Base-by-base conservation (phyloP, 1,140 invertebrate species). In the Lasioglossum albipes region DNA sequence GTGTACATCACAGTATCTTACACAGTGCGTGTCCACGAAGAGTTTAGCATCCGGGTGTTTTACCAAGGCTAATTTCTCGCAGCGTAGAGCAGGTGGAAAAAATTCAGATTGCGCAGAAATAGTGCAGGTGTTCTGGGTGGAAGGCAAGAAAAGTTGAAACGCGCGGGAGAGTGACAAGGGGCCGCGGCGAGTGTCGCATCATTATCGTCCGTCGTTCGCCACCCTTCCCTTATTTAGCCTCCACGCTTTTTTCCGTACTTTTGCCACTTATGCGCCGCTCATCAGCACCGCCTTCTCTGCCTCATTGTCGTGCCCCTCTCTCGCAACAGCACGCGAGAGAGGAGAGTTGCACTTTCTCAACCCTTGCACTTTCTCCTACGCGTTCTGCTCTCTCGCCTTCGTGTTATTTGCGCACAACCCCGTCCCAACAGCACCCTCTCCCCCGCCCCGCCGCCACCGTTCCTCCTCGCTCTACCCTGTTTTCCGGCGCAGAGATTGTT, bases 301-400 rank as follows among this genome's bases (percentile, higher is more conserved):
- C n/a, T n/a, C n/a, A 22, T 59, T 20, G 64, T n/a, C 42, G 36
- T 18, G 31, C 13, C 36, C 2, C n/a, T 59, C n/a, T 16, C 42
- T 27, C n/a, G 12, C 13, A 0, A 12, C 0, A 10, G 7, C 9
- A 18, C 12, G 13, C 22, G 4, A 16, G 16, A 52, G 49, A 52
- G 49, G 16, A 18, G 13, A 18, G 16, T 74, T 3, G 5, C 36
- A 36, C 36, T 36, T 36, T 36, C 36, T 36, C 36, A 70, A 66
- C 77, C 70, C 70, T 79, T 79, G 70, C 77, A 66, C 77, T 74
- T 79, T 79, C 71, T 74, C 71, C 77, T 66, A 79, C 70, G 70
- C n/a, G 52, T 74, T 36, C 45, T 31, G 41, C 57, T 49, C 41
- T 49, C 62, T 22, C n/a, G 12, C 36, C 70, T 57, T 49, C 36